Conservation (phyloP, 2,888 invertebrate species). For the Acanthacorydalis orientalis region DNA sequence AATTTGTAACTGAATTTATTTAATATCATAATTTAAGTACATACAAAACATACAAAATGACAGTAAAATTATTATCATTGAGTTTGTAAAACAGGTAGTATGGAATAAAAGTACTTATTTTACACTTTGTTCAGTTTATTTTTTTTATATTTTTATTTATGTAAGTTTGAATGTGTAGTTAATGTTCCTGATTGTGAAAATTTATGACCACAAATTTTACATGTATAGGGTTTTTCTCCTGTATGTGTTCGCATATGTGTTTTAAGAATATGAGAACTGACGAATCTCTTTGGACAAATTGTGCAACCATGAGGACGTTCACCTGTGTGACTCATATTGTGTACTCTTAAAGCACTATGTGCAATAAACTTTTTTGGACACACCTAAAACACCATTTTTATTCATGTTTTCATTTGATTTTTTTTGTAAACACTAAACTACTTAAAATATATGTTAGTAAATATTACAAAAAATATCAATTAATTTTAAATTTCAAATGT, state of each 20-base stretch:
- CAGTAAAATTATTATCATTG: no score
- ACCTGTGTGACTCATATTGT: slow-evolving; percentile 9
- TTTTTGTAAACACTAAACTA: not conserved
- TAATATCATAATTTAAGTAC: no score
- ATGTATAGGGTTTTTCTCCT: slow-evolving; percentile 4
- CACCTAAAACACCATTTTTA: not conserved
- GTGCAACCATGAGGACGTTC: slow-evolving; percentile 8
- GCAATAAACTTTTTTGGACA: slow-evolving; percentile 9
- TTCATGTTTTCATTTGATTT: not conserved
- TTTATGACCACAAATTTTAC: slow-evolving; percentile 1
- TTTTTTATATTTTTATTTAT: not conserved
- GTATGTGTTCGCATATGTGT: slow-evolving; percentile 6
- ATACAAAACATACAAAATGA: no score
- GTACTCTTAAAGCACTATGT: slow-evolving; percentile 9
- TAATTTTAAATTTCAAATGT: not conserved
- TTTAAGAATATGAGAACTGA: slow-evolving; percentile 8
- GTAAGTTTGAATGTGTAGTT: slow-evolving; percentile 7
- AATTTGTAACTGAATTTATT: no score
- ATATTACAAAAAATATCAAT: not conserved
- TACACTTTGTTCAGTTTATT: no score
- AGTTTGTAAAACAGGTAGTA: no score
- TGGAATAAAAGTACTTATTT: no score
- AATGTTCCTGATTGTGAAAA: slow-evolving; percentile 8
- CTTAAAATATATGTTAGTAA: not conserved
- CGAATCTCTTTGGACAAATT: slow-evolving; percentile 8